These are phyloP conservation scores for Rhynchonycteris naso DNA, from an alignment of 2,797 vertebrate genomes.

Conservation along the genomic window DNA sequence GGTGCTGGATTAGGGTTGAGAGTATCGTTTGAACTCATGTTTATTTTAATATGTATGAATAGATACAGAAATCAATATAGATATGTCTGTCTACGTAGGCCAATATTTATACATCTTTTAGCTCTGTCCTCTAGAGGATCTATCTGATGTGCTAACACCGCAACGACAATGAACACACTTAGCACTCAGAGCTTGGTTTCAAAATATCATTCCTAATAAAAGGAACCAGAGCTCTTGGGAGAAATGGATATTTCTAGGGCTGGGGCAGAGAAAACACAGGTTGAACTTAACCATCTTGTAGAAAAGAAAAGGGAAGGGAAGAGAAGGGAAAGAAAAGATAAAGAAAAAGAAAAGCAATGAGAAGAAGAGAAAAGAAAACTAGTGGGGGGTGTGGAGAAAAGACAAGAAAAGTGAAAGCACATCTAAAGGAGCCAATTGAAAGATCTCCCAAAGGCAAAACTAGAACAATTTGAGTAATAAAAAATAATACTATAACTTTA, in stretches of 20 bases:
- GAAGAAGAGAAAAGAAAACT: background rate
- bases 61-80: background rate
- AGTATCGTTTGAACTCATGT: background rate
- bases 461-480: background rate
- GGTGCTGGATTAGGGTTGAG: background rate
- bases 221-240: background rate
- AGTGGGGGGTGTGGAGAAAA: background rate
- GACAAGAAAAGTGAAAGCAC: background rate
- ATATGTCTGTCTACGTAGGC: background rate
- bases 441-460: background rate
- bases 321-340: background rate
- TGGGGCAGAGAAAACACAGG: background rate
- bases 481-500: conserved; percentile 34
- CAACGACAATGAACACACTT: background rate
- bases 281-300: background rate
- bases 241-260: background rate
- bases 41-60: background rate
- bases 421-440: background rate
- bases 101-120: background rate
- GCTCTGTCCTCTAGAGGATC: background rate
- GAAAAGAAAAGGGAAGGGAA: background rate
- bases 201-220: background rate
- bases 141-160: background rate
- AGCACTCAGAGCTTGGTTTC: background rate
- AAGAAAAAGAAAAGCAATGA: background rate